Evolutionary conservation across 2,888 invertebrate genomes (phyloP), one percentile per base, ranked within the genome.

Genomic region (Euproctis similis): DNA sequence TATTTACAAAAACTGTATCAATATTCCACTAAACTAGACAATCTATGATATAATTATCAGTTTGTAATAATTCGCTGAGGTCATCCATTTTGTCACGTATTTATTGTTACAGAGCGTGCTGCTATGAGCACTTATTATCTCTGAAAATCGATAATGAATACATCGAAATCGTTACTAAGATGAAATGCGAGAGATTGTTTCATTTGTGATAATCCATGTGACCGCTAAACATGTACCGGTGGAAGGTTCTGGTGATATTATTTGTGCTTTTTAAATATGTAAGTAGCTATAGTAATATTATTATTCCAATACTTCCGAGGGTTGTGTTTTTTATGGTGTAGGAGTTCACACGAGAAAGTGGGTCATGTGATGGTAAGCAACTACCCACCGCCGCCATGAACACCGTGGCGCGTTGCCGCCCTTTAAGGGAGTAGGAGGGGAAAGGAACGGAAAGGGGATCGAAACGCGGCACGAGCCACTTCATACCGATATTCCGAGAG

Each of bases 11-110:
- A n/a, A n/a, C n/a, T n/a, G n/a, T n/a, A 10, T 1, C 7, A 30
- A 32, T 45, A 46, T 39, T 47, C 48, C 34, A 51, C 18, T 50
- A 31, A 55, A 45, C 46, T 55, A 58, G 52, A 58, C 48, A 46
- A 41, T 40, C 2, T 3, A 10, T 25, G 27, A 31, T 30, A 10
- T 8, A 24, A 34, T 30, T 32, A 40, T 44, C 44, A 42, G 33
- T 24, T 31, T 33, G 10, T 4, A n/a, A 8, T n/a, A n/a, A 31
- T 25, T 4, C 24, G 48, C 41, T 40, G 39, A 39, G 21, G 9
- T 12, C 20, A 19, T 32, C 38, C 6, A 7, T 32, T 31, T 11
- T 12, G 45, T 53, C 61, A 62, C 61, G 61, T 61, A 13, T 9
- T 30, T 32, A 26, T 12, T 12, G 10, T 27, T 29, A 18, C 16